phyloP scores from a whole-genome alignment of 2,113 vertebrate species.

The Illadopsis cleaveri region DNA sequence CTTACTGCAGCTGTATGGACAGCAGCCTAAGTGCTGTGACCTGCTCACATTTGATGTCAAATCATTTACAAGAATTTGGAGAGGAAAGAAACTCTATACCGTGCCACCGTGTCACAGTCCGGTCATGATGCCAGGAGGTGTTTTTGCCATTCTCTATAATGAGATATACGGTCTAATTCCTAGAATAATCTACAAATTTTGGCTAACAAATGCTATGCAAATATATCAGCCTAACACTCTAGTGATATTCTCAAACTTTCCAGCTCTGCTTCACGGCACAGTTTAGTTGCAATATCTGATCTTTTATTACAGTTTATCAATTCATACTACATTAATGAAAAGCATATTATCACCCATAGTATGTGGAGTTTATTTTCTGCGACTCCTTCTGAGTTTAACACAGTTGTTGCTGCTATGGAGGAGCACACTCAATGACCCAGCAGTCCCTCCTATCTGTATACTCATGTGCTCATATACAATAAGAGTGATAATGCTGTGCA shows the following conservation, averaged over 20 bases:
- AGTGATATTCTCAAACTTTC: background rate
- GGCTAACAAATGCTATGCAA: background rate
- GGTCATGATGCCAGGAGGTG: background rate
- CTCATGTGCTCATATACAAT: background rate
- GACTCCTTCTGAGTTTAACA: background rate
- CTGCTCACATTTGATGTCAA: background rate
- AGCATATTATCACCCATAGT: background rate
- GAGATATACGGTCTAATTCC: background rate
- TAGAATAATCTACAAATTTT: background rate
- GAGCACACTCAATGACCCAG: background rate
- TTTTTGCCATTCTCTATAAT: background rate
- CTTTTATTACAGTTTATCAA: background rate
- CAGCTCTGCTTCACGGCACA: background rate
- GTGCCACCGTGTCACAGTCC: fast-evolving
- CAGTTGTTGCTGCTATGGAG: background rate
- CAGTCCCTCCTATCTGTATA: background rate
- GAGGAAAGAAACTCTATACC: background rate
- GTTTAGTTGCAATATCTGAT: background rate
- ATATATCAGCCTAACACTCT: background rate
- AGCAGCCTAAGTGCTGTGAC: background rate
- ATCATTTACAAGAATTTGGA: background rate
- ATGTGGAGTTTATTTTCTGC: background rate
- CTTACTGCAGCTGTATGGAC: background rate
- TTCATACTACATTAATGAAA: background rate
- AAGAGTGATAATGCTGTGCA: background rate